Percentiles rank a stretch among this genome's conserved stretches.
phyloP scores from a whole-genome alignment of 2,113 vertebrate species.

The Fulmarus glacialis region DNA sequence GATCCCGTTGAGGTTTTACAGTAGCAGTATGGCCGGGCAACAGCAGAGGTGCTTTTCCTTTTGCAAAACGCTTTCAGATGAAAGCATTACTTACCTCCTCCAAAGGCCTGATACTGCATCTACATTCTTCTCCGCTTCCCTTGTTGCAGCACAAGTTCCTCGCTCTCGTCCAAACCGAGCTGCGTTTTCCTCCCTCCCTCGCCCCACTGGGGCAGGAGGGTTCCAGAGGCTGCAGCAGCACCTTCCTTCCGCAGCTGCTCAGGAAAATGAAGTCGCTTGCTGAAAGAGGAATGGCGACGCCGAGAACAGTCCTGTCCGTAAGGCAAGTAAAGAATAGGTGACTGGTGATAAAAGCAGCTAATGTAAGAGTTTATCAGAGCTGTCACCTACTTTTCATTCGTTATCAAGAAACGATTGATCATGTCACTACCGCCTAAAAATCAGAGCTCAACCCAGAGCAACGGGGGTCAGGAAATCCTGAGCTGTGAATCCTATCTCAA shows the following conservation, averaged over 20 bases:
- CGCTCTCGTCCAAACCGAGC: fast-evolving
- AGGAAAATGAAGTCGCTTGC: background rate
- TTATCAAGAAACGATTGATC: background rate
- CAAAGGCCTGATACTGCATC: background rate
- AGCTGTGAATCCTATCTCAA: background rate
- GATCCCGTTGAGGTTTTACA: fast-evolving
- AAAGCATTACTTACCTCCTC: background rate
- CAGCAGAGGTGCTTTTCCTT: background rate
- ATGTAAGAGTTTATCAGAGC: background rate
- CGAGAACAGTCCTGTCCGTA: background rate
- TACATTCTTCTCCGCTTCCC: background rate
- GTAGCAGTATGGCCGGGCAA: fast-evolving
- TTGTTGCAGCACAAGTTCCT: background rate
- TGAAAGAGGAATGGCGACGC: fast-evolving
- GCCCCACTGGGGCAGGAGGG: fast-evolving
- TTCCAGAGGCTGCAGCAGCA: fast-evolving
- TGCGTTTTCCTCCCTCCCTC: background rate
- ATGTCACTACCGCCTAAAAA: background rate
- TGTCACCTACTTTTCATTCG: background rate
- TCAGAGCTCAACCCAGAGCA: background rate
- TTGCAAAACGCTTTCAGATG: background rate
- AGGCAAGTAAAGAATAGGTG: background rate
- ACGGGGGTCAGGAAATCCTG: background rate
- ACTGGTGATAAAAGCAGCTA: background rate
- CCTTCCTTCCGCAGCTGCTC: fast-evolving